Base-by-base conservation (phyloP, 2,797 vertebrate species). In the Pogoniulus pusillus region DNA sequence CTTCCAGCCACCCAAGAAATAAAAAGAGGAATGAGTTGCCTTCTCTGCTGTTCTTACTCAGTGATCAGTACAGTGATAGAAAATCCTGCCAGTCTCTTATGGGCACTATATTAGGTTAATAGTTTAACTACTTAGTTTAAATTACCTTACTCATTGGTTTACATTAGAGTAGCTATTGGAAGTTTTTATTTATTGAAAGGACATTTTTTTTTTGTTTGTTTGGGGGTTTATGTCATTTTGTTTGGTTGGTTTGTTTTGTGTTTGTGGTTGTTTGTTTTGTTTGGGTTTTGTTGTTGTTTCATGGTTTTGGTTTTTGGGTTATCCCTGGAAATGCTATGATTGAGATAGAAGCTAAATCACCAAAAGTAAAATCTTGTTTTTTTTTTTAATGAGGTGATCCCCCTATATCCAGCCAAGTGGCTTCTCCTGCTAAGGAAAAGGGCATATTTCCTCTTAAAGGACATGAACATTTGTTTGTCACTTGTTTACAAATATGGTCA, bases 41-140 rank as follows among this genome's bases (percentile, higher is more conserved):
- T 78, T 87, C 20, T n/a, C 12, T 92, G 53, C 12, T 59, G 32
- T 85, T 94, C 58, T 76, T 82, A 55, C 49, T 91, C 74, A 88
- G 24, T 91, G 81, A 88, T 47, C 63, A 84, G 51, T 43, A 35
- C 34, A 81, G 63, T 41, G 77, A 90, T 49, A 93, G 41, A 91
- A 87, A 75, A 85, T 71, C 63, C 81, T 51, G 29, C 3, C 62
- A 90, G 10, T 57, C 53, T 88, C 37, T 84, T 12, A 0, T 22
- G 54, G 35, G 49, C 43, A 84, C 12, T 57, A 39, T 51, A 37
- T 70, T 72, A 43, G 11, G 65, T 90, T 53, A 32, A 75, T 34
- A 24, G 35, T 91, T 85, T 81, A 62, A 16, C 51, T 85, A 13
- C 59, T 62, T 71, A 22, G 16, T 65, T 92, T 55, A 65, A 85